Conservation (phyloP, 1,140 invertebrate genomes). For the Drosophila nasuta region DNA sequence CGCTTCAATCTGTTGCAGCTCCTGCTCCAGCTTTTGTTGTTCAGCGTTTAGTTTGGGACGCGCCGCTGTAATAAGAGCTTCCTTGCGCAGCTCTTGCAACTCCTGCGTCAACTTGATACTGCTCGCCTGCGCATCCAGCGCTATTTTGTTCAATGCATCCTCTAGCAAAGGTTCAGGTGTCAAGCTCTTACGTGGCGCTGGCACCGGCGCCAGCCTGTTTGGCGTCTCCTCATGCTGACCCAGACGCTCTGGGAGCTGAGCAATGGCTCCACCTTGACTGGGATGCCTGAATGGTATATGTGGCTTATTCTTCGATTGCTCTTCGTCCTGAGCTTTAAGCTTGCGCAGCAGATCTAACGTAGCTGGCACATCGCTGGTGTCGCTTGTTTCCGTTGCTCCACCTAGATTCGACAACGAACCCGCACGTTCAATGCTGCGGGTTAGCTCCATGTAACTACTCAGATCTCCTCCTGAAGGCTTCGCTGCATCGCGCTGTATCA, state of each 20-base stretch:
- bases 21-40: constrained; percentile 74
- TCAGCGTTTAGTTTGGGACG: constrained; percentile 65
- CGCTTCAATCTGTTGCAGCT: constrained; percentile 81
- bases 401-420: constrained; percentile 76
- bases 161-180: constrained; percentile 85
- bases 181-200: constrained; percentile 73
- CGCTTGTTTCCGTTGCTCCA: neutral
- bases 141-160: constrained; percentile 87
- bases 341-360: constrained; percentile 73
- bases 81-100: constrained; percentile 80
- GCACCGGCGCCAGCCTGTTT: constrained; percentile 56
- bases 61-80: constrained; percentile 74
- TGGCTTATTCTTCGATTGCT: constrained; percentile 41
- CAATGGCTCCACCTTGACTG: constrained; percentile 76
- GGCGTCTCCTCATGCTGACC: constrained; percentile 33
- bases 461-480: constrained; percentile 83
- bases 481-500: constrained; percentile 87
- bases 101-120: constrained; percentile 86
- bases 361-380: constrained; percentile 66
- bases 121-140: constrained; percentile 87
- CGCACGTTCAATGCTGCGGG: constrained; percentile 69
- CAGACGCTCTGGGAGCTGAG: constrained; percentile 70
- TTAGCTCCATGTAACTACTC: constrained; percentile 74
- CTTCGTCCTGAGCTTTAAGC: constrained; percentile 73
- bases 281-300: constrained; percentile 77